Percentiles rank a stretch among this genome's conserved stretches.
phyloP scores from a whole-genome alignment of 2,888 invertebrate species.

The Melipona beecheii region DNA sequence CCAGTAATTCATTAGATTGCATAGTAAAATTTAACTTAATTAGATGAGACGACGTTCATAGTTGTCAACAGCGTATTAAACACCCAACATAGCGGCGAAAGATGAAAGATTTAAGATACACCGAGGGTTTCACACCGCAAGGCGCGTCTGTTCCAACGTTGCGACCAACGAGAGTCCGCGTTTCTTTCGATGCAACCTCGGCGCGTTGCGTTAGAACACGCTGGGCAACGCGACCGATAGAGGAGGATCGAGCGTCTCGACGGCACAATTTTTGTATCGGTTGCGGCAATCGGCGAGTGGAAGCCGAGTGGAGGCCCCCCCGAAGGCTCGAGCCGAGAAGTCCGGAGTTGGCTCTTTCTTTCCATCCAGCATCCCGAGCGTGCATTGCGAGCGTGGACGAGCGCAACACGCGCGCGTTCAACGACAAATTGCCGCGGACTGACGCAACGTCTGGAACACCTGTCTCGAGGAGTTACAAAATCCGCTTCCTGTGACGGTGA shows the following conservation, averaged over 20 bases:
- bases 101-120: too few relatives aligned
- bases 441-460: constrained; percentile 76
- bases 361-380: constrained; percentile 55
- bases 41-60: too few relatives aligned
- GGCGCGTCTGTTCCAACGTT: background rate
- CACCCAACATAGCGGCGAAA: too few relatives aligned
- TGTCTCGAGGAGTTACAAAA: constrained; percentile 76
- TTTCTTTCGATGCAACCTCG: background rate
- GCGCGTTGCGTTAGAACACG: background rate
- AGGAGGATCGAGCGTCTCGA: background rate
- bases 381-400: constrained; percentile 32
- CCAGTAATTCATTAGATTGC: too few relatives aligned
- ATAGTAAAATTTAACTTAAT: too few relatives aligned
- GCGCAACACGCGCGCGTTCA: constrained; percentile 27
- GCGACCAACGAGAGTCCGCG: background rate
- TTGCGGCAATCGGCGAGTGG: constrained; percentile 34
- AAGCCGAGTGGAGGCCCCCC: constrained; percentile 13
- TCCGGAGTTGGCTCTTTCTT: constrained; percentile 51
- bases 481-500: constrained; percentile 65
- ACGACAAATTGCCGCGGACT: constrained; percentile 73
- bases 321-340: constrained; percentile 19
- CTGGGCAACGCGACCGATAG: background rate
- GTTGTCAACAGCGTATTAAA: too few relatives aligned
- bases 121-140: too few relatives aligned
- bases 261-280: constrained; percentile 44